These are phyloP conservation scores for Alauda arvensis DNA, from an alignment of 2,797 vertebrate genomes.

Conservation along the genomic window DNA sequence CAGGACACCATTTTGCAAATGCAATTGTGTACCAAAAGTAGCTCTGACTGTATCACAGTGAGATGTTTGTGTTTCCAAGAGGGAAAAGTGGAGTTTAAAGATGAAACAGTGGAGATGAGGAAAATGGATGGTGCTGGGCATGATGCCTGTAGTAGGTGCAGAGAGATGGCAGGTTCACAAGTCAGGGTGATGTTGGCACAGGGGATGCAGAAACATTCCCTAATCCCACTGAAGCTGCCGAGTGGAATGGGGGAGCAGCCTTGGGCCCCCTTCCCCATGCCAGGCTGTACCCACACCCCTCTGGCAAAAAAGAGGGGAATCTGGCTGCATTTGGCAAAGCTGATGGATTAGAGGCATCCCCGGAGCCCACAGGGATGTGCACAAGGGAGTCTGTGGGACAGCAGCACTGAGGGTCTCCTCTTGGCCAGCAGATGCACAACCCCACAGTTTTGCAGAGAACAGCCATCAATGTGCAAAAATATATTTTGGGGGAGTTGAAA, in stretches of 20 bases:
- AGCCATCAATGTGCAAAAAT: neutral
- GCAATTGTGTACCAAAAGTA: accelerated
- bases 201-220: neutral
- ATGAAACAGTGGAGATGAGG: neutral
- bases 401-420: neutral
- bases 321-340: neutral
- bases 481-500: neutral
- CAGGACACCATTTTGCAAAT: neutral
- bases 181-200: accelerated
- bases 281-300: neutral
- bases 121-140: neutral
- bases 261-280: accelerated
- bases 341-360: neutral
- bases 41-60: accelerated
- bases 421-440: accelerated
- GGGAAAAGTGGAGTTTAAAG: neutral
- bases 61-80: neutral
- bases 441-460: neutral
- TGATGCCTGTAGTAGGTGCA: neutral
- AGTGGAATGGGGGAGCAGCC: neutral
- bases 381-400: accelerated
- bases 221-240: accelerated
- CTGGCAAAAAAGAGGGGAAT: neutral
- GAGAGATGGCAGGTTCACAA: neutral
- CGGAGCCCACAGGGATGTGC: neutral